Evolutionary conservation across 1,140 invertebrate species (phyloP).

Genomic region (Pseudomyrmex gracilis): DNA sequence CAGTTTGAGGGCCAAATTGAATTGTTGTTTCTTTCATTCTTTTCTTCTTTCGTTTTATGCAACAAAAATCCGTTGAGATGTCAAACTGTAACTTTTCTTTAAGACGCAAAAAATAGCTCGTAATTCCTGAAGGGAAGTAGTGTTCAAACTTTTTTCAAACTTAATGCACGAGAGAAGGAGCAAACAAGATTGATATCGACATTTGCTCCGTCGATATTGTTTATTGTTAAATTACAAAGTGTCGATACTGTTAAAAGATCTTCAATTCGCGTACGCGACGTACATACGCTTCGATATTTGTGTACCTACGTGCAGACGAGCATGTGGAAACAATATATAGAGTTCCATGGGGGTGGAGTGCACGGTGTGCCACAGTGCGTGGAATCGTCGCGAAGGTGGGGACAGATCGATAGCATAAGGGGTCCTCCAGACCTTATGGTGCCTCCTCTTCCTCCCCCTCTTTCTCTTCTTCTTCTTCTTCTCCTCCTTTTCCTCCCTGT

Average conservation of each 20-base stretch:
- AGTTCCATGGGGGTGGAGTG: slow-evolving; percentile 74
- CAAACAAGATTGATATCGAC: no score
- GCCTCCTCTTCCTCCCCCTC: slow-evolving; percentile 71
- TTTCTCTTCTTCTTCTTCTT: slow-evolving; percentile 41
- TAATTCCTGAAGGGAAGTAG: no score
- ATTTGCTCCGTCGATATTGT: no score
- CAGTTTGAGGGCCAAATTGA: slow-evolving; percentile 19
- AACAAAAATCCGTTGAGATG: not conserved
- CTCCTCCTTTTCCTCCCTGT: slow-evolving; percentile 25
- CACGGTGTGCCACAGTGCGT: slow-evolving; percentile 74
- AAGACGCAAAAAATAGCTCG: no score
- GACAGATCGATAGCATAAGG: slow-evolving; percentile 82
- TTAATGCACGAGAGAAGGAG: no score
- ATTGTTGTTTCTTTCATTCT: not conserved
- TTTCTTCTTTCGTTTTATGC: not conserved
- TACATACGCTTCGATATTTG: slow-evolving; percentile 60
- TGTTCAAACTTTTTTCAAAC: no score
- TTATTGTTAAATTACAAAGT: not conserved
- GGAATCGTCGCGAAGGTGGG: slow-evolving; percentile 74
- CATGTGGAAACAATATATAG: slow-evolving; percentile 74
- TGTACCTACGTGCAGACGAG: slow-evolving; percentile 39
- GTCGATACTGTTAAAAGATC: slow-evolving; percentile 25
- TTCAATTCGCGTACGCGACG: slow-evolving; percentile 19
- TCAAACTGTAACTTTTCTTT: not conserved
- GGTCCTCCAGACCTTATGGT: slow-evolving; percentile 81